These are phyloP conservation scores for Epizoanthus stellaris DNA, from an alignment of 92 coral and sea anemone species.

Conservation along the genomic window DNA sequence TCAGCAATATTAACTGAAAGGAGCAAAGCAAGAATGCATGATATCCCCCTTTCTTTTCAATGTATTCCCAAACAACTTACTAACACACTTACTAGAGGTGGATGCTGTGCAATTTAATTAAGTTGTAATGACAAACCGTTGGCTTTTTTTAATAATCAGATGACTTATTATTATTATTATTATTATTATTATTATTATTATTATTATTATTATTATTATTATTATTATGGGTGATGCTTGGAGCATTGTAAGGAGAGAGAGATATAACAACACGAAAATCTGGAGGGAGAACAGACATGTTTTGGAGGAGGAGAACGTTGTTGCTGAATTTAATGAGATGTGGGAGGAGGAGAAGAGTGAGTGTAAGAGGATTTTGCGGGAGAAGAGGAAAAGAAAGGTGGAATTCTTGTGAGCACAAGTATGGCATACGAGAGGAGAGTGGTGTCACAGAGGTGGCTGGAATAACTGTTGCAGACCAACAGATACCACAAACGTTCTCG, in stretches of 20 bases:
- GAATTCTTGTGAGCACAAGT: neutral
- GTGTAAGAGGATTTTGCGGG: neutral
- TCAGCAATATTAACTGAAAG: no score
- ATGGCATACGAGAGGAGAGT: neutral
- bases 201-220: no score
- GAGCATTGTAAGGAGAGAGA: neutral
- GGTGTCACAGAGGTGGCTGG: neutral
- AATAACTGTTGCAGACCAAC: conserved; percentile 17
- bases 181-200: no score
- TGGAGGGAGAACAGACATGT: neutral
- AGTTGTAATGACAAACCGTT: no score
- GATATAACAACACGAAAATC: neutral
- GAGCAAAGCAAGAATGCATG: no score
- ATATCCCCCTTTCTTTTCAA: no score
- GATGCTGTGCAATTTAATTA: no score
- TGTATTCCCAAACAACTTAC: no score
- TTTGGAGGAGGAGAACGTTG: neutral
- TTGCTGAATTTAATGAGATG: neutral
- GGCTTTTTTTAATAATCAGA: no score
- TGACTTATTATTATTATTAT: no score
- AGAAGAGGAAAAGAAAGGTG: neutral
- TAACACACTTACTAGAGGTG: no score
- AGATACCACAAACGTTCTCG: conserved; percentile 17
- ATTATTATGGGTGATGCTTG: no score
- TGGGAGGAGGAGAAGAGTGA: neutral